phyloP scores from a whole-genome alignment of 1,140 invertebrate species.

The Cydia splendana region DNA sequence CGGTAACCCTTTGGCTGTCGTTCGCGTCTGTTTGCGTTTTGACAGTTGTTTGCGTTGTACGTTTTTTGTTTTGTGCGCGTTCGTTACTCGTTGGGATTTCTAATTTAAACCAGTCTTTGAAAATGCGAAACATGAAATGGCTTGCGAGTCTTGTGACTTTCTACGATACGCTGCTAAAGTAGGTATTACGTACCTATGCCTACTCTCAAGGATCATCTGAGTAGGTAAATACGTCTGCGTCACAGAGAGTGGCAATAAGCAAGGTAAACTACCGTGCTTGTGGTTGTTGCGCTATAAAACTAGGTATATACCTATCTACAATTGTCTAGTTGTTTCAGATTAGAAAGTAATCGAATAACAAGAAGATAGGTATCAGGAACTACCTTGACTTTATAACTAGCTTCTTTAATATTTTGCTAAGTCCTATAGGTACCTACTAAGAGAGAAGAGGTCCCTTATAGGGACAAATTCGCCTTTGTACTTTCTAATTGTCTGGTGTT shows the following conservation, averaged over 20 bases:
- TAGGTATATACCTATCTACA: background rate
- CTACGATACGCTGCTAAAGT: background rate
- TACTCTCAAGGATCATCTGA: background rate
- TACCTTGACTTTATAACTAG: background rate
- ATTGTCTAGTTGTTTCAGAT: background rate
- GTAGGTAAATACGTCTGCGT: background rate
- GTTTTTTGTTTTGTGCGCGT: conserved; percentile 34
- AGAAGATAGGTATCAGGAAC: too few relatives aligned
- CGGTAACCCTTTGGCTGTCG: conserved; percentile 61
- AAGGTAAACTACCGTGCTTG: background rate
- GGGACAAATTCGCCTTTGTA: too few relatives aligned
- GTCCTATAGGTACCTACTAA: too few relatives aligned
- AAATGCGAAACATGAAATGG: background rate
- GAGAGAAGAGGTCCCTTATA: too few relatives aligned
- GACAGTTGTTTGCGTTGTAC: conserved; percentile 61
- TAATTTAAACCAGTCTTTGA: conserved; percentile 2
- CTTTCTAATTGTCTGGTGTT: too few relatives aligned
- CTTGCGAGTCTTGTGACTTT: background rate
- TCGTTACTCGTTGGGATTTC: background rate
- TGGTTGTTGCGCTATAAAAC: background rate
- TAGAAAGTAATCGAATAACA: too few relatives aligned
- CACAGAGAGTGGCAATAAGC: background rate
- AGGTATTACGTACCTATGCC: background rate
- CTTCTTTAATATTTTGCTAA: too few relatives aligned
- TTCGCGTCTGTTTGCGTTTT: conserved; percentile 54